phyloP scores from a whole-genome alignment of 2,888 invertebrate species.

The Drosophila infuscata region DNA sequence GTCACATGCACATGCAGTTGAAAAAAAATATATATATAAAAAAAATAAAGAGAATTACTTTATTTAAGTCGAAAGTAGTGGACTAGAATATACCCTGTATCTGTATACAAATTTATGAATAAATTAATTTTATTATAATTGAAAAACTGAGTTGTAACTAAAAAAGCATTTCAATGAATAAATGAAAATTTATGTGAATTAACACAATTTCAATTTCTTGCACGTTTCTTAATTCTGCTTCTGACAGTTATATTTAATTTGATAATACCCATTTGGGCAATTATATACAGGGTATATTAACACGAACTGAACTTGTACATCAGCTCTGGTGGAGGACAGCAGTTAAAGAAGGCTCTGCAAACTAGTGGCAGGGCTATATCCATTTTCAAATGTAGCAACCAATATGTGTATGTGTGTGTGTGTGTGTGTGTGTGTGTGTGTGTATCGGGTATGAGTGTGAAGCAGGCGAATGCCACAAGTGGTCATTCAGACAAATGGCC shows the following conservation, averaged over 20 bases:
- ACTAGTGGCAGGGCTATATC: constrained; percentile 25
- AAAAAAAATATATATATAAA: not conserved
- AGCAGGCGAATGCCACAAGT: constrained; percentile 73
- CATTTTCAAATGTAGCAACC: constrained; percentile 56
- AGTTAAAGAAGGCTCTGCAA: not conserved
- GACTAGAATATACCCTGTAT: constrained; percentile 22
- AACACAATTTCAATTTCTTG: not conserved
- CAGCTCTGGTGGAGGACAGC: constrained; percentile 10
- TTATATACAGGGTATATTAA: constrained; percentile 31
- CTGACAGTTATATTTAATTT: no score
- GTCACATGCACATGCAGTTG: constrained; percentile 71
- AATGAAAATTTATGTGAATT: not conserved
- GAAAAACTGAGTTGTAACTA: not conserved
- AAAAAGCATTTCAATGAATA: not conserved
- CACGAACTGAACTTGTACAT: constrained; percentile 1
- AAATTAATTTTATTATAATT: not conserved
- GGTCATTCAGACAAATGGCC: constrained; percentile 81
- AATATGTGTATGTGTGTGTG: constrained; percentile 18
- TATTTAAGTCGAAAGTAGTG: not conserved
- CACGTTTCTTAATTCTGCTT: not conserved
- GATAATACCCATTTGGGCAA: not conserved
- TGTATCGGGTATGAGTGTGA: not conserved
- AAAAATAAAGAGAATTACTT: constrained; percentile 9
- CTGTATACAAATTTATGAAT: not conserved
- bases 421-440: constrained; percentile 6